Evolutionary conservation across 35 echinoderm and acorn worm genomes (phyloP).

Genomic region (Strongylocentrotus purpuratus): DNA sequence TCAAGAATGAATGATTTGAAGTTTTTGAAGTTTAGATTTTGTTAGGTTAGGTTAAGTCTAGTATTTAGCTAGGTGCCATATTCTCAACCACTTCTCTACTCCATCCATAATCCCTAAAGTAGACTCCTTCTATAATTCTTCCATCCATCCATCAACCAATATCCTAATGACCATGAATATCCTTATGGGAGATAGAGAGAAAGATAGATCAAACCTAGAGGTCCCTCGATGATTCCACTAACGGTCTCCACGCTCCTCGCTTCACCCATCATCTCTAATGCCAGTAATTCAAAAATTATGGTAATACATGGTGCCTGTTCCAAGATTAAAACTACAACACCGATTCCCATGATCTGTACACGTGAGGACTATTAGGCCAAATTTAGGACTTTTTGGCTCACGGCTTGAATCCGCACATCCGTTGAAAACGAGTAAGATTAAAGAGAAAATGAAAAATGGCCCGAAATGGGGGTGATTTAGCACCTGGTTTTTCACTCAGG

Average conservation of each 20-base stretch:
- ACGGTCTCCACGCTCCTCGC: not conserved
- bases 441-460: not conserved
- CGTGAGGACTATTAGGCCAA: not conserved
- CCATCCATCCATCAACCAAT: not conserved
- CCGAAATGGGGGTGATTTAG: not conserved
- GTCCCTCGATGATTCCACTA: not conserved
- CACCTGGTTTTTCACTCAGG: not conserved
- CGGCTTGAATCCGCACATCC: not conserved
- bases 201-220: not conserved
- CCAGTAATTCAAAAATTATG: constrained; percentile 13
- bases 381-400: not conserved
- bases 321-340: not conserved
- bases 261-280: not conserved
- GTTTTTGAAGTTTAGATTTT: no score
- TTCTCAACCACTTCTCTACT: not conserved
- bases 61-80: not conserved
- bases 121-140: not conserved
- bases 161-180: not conserved
- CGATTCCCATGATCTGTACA: not conserved
- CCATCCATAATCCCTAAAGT: not conserved
- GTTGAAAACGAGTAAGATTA: not conserved
- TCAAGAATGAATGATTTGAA: no score
- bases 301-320: not conserved
- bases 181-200: not conserved
- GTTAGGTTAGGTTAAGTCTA: no score